Base-by-base conservation (phyloP, 1,140 invertebrate species). In the Vollenhovia emeryi region DNA sequence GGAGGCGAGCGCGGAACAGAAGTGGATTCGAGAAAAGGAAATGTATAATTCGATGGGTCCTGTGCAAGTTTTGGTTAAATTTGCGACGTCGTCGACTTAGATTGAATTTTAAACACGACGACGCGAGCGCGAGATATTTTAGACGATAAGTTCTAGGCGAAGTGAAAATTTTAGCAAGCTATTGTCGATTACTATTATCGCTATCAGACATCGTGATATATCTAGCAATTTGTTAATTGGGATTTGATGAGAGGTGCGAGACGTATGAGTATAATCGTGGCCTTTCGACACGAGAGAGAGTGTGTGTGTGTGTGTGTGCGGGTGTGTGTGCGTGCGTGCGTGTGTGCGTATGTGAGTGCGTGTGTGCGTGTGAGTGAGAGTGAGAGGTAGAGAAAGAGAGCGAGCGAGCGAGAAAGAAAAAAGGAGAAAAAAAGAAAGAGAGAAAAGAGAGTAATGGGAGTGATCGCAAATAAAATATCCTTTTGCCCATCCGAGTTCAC, bases 51-150 rank as follows among this genome's bases (percentile, higher is more conserved):
- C 88, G 90, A 92, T 91, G 93, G 93, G 93, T 93, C 91, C 90
- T 93, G 92, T 93, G 93, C 93, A 93, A 93, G 91, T 89, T 88
- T 93, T 88, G 90, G 86, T 93, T 93, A 89, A 91, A 92, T 93
- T 92, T 90, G 66, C 83, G 87, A 91, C 89, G 90, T 93, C 90
- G 88, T 93, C 87, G 89, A 92, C 86, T 92, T 93, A 92, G 91
- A 92, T 92, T 89, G 84, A 92, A 92, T 93, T 93, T 90, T 57
- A 82, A 87, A 85, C 52, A 87, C 76, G 86, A 64, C 59, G 88
- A 86, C 62, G 36, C 40, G 50, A 74, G 43, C 45, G 50, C 59
- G 89, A 86, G 86, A 86, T 88, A 87, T 89, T 86, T 85, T 80
- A 84, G 83, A 66, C 52, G 87, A 86, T 92, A 90, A 78, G 87